These are phyloP conservation scores for Saccostrea cuccullata DNA, from an alignment of 1,140 invertebrate genomes.

Conservation along the genomic window DNA sequence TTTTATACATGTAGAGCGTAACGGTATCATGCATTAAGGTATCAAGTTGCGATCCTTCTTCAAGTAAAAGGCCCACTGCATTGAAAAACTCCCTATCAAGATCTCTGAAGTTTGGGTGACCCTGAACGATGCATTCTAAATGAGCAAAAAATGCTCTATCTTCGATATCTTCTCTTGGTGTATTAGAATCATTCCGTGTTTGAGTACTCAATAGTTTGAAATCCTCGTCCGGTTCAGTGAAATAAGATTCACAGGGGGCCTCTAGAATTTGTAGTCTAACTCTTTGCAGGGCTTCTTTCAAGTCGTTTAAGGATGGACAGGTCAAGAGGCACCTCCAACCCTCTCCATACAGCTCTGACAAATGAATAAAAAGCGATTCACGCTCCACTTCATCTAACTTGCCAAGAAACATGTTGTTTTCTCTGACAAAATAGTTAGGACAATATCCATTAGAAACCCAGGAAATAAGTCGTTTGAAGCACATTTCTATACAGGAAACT, in stretches of 20 bases:
- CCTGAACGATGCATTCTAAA: not conserved
- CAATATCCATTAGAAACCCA: constrained; percentile 26
- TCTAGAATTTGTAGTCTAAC: not conserved
- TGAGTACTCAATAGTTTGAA: not conserved
- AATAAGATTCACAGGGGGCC: not conserved
- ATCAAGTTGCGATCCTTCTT: not conserved
- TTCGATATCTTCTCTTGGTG: not conserved
- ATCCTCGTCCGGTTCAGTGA: not conserved
- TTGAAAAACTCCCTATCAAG: not conserved
- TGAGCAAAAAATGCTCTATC: not conserved
- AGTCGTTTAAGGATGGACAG: not conserved
- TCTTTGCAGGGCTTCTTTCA: not conserved
- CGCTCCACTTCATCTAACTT: constrained; percentile 28
- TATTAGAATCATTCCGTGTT: not conserved
- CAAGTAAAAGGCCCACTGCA: not conserved
- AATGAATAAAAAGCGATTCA: not conserved
- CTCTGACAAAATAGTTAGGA: constrained; percentile 50
- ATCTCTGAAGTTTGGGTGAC: not conserved
- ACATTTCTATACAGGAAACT: not conserved
- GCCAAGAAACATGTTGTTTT: constrained; percentile 40
- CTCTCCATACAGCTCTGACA: constrained; percentile 1
- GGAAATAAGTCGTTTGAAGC: constrained; percentile 20
- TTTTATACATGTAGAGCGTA: not conserved
- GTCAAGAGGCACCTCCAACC: not conserved
- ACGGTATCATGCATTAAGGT: not conserved